Evolutionary conservation across 1,140 invertebrate genomes (phyloP).

Genomic region (Contarinia nasturtii): DNA sequence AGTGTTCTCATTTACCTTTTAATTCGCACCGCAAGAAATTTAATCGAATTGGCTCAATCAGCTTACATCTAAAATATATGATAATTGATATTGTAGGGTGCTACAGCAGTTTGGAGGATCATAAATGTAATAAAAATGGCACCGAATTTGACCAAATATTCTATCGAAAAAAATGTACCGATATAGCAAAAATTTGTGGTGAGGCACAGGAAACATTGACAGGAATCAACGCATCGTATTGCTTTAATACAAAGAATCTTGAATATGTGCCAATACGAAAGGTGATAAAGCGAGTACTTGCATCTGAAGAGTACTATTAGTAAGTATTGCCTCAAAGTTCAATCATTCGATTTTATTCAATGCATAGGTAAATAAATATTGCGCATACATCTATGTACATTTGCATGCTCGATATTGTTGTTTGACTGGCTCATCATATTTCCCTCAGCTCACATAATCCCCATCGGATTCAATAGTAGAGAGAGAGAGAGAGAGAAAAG

Average conservation of each 20-base stretch:
- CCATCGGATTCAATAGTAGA: too few relatives aligned
- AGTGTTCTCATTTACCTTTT: too few relatives aligned
- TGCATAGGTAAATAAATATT: background rate
- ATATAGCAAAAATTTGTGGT: background rate
- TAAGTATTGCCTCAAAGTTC: slow-evolving; percentile 1
- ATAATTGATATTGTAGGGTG: too few relatives aligned
- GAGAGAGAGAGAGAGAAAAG: too few relatives aligned
- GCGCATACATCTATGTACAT: too few relatives aligned
- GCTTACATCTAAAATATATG: too few relatives aligned
- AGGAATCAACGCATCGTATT: background rate
- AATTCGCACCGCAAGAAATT: too few relatives aligned
- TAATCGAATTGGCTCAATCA: too few relatives aligned
- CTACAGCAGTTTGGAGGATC: background rate
- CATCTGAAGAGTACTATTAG: slow-evolving; percentile 2
- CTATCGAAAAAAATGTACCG: background rate
- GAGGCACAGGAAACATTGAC: too few relatives aligned
- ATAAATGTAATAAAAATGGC: background rate
- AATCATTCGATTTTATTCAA: background rate
- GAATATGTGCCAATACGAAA: background rate
- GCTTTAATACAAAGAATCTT: background rate
- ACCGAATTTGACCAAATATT: background rate
- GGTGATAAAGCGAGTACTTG: background rate
- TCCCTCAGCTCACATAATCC: too few relatives aligned
- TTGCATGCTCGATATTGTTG: too few relatives aligned
- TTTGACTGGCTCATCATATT: too few relatives aligned